Conservation (phyloP, 2,888 invertebrate genomes). For the Argynnis bischoffii region DNA sequence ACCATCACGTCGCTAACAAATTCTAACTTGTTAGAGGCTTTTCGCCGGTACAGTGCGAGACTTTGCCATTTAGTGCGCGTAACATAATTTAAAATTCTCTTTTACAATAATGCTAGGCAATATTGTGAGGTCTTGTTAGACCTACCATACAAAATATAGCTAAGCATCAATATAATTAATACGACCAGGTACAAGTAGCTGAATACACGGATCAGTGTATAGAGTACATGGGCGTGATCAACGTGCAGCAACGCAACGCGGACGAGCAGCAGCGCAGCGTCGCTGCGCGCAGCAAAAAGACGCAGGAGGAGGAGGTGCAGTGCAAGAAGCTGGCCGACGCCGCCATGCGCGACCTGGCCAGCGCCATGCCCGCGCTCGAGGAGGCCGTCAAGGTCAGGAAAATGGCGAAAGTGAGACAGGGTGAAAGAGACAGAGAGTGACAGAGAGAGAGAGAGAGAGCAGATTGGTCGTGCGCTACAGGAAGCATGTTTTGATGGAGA, state of each 20-base stretch:
- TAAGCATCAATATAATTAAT: not conserved
- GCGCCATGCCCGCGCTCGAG: slow-evolving; percentile 93
- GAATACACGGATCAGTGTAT: slow-evolving; percentile 92
- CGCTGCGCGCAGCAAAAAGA: slow-evolving; percentile 86
- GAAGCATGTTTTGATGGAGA: not conserved
- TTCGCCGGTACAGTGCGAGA: too few species aligned
- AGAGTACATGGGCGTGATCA: slow-evolving; percentile 91
- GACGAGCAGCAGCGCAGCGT: slow-evolving; percentile 90
- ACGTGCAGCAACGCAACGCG: slow-evolving; percentile 90
- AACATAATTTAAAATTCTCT: too few species aligned
- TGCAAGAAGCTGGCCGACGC: slow-evolving; percentile 91
- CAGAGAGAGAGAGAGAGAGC: not conserved
- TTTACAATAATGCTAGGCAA: too few species aligned
- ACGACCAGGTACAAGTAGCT: slow-evolving; percentile 83
- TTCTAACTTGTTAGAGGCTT: too few species aligned
- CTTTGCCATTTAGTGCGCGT: too few species aligned
- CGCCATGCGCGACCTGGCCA: slow-evolving; percentile 91
- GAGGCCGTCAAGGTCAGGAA: slow-evolving; percentile 85
- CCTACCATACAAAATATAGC: too few species aligned
- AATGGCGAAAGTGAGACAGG: not conserved
- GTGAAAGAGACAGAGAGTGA: not conserved
- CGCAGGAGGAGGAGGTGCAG: slow-evolving; percentile 89
- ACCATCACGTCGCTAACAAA: too few species aligned
- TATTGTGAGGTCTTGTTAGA: too few species aligned
- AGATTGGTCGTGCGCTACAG: not conserved